Conservation (phyloP, 2,888 invertebrate species). For the Agrilus cyanescens region DNA sequence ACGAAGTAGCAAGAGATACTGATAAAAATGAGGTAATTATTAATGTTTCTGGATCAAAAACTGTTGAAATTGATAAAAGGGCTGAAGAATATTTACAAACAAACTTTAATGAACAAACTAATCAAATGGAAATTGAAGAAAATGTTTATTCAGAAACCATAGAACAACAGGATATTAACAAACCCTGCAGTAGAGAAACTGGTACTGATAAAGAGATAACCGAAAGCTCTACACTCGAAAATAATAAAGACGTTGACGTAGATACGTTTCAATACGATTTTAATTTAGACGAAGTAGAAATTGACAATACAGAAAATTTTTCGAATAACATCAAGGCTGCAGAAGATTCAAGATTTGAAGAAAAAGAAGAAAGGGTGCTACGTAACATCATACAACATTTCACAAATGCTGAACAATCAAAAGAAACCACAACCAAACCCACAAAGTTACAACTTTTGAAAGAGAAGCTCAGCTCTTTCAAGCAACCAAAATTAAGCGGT, state of each 20-base stretch:
- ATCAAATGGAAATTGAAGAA: neutral
- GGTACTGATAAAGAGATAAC: constrained; percentile 5
- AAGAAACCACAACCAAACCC: neutral
- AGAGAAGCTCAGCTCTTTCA: constrained; percentile 25
- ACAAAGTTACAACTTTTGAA: constrained; percentile 14
- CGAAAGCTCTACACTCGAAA: constrained; percentile 6
- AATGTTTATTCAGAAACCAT: too few relatives aligned
- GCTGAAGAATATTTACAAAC: neutral
- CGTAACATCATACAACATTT: constrained; percentile 7
- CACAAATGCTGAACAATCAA: constrained; percentile 7
- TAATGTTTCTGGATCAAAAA: too few relatives aligned
- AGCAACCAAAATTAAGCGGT: constrained; percentile 41
- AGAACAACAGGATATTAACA: constrained; percentile 1
- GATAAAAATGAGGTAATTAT: neutral
- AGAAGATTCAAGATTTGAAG: neutral
- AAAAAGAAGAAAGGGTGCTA: neutral
- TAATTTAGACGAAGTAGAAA: constrained; percentile 20
- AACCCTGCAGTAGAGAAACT: constrained; percentile 11
- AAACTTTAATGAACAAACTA: neutral
- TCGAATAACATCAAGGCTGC: too few relatives aligned
- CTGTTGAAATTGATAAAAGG: neutral
- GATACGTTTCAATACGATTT: constrained; percentile 19
- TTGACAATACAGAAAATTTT: constrained; percentile 7
- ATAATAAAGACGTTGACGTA: neutral
- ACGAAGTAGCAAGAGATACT: too few relatives aligned